A percentile compares a stretch with the other conserved stretches of the same genome.
phyloP scores from a whole-genome alignment of 2,113 vertebrate species.

The pig (Sus scrofa) region DNA sequence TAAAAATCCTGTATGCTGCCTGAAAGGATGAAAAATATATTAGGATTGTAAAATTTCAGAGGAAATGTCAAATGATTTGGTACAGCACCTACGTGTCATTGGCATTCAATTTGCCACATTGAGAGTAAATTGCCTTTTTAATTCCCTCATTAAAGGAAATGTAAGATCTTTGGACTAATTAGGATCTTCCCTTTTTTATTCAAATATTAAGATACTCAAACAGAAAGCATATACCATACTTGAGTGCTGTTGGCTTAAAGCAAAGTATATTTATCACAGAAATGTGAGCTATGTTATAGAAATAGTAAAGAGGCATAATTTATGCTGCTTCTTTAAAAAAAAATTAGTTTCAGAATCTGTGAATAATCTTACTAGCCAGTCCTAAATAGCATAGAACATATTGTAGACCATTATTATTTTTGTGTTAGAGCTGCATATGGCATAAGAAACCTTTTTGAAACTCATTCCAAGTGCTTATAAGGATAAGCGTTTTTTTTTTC shows the following conservation, averaged over 20 bases:
- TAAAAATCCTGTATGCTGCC: not conserved
- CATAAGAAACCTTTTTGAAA: slow-evolving; percentile 20
- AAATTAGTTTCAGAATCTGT: not conserved
- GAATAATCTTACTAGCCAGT: not conserved
- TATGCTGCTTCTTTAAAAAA: not conserved
- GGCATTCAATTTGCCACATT: not conserved
- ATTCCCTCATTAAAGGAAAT: slow-evolving; percentile 33
- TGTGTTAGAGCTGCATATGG: not conserved
- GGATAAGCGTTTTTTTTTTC: not conserved
- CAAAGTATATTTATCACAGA: not conserved
- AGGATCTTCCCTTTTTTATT: not conserved
- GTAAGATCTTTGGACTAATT: not conserved
- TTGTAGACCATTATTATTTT: slow-evolving; percentile 48
- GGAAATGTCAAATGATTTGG: slow-evolving; percentile 19
- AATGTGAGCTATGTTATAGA: not conserved
- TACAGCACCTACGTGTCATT: not conserved
- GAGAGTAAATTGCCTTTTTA: not conserved
- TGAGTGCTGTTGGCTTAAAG: not conserved
- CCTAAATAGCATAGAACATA: not conserved
- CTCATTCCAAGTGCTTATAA: not conserved
- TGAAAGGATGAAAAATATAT: not conserved
- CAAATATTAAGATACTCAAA: not conserved
- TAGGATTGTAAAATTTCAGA: not conserved
- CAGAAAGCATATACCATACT: not conserved
- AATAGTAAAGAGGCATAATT: not conserved